Evolutionary conservation across 2,797 vertebrate species (phyloP), one percentile per base, ranked within the genome.

Genomic region (Chloroceryle amazona): DNA sequence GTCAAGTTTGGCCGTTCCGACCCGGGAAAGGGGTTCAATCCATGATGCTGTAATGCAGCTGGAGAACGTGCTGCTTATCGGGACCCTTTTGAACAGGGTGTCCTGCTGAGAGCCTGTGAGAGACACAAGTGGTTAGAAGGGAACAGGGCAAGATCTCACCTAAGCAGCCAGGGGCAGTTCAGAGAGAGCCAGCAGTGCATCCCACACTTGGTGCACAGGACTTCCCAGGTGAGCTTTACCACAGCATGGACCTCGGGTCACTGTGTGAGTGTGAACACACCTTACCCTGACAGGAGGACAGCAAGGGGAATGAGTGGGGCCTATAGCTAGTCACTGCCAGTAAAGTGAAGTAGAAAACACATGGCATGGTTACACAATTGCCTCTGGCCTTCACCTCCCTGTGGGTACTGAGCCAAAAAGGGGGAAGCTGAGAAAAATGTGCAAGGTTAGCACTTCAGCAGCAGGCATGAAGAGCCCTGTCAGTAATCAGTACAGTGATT

Each of bases 371-470:
- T 96, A 67, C 49, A 86, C 86, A 92, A 74, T 49, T 71, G 52
- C 42, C 68, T 73, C 35, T 2, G 37, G 52, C 80, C 57, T 86
- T 90, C 70, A 67, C 86, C 61, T 92, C 89, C 26, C 73, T 1
- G 0, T 41, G 86, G 72, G 61, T 51, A 86, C 44, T 16, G 68
- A 95, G 82, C 52, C 92, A 94, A 76, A 71, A 71, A 67, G 61
- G 47, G 83, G 39, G 83, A 96, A 82, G 66, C 58, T 94, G 71
- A 83, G 88, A 93, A 81, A 86, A 75, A 87, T 91, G 39, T 88
- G 72, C 72, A 9, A 81, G 68, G 25, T 52, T 74, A 90, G 80
- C 81, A 70, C 39, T 94, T 91, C 1, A 61, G 19, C 13, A 72
- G 47, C 25, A 7, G 14, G 41, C 33, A 51, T 7, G 1, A 18